These are phyloP conservation scores for Sinonovacula constricta DNA, from an alignment of 1,140 invertebrate species.

Conservation along the genomic window DNA sequence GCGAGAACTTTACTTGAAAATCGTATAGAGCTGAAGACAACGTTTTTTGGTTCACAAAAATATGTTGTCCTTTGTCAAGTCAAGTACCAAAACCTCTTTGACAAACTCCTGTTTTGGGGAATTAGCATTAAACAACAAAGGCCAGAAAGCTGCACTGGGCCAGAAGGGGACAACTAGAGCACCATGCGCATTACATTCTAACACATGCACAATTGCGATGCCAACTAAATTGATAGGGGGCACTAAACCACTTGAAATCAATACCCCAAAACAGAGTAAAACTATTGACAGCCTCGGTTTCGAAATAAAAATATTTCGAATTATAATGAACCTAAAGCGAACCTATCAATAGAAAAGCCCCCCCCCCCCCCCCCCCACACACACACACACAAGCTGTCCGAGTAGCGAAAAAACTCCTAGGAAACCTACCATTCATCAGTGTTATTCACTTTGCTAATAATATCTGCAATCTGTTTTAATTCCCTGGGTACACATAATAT, in stretches of 20 bases:
- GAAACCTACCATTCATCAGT: conserved; percentile 27
- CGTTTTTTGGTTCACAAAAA: no score
- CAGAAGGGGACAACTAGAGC: conserved; percentile 9
- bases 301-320: conserved; percentile 3
- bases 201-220: conserved; percentile 1
- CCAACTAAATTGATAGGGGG: background rate
- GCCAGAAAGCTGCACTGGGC: no score
- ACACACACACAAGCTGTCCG: no score
- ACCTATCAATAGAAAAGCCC: conserved; percentile 10
- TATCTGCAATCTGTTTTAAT: conserved; percentile 19
- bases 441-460: conserved; percentile 5
- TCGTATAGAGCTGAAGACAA: no score
- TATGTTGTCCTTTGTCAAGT: no score
- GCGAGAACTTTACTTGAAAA: no score
- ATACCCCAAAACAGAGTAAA: conserved; percentile 1
- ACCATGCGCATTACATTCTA: conserved; percentile 1
- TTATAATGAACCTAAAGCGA: background rate
- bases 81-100: no score
- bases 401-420: conserved; percentile 9
- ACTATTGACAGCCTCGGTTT: conserved; percentile 3
- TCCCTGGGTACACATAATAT: conserved; percentile 13
- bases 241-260: conserved; percentile 11
- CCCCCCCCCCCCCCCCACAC: no score
- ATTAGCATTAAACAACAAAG: conserved; percentile 16
- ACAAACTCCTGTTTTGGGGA: no score